Base-by-base conservation (phyloP, 2,113 vertebrate genomes). In the Eira barbara region DNA sequence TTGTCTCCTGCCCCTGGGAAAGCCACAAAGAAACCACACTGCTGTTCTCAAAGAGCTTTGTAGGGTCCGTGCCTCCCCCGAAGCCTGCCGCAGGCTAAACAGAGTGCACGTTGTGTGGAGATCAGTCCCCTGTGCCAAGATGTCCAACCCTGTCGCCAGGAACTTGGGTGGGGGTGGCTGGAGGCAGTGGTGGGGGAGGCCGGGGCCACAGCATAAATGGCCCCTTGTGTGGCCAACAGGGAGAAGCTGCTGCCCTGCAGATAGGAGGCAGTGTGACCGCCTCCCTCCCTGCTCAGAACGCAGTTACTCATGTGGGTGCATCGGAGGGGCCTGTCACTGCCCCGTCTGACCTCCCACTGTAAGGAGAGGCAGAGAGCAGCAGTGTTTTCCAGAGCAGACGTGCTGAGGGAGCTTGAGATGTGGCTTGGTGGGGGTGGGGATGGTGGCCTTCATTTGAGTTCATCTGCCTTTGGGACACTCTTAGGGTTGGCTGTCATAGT, bases 81-180 rank as follows among this genome's bases (percentile, higher is more conserved):
- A 12, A 12, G 74, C 52, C 94, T 1, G 86, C 91, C 36, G 4
- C 67, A 4, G 63, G 80, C 93, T 57, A 94, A 34, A 95, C 94
- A 97, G 95, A 97, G 97, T 31, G 3, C 57, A 91, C 21, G 71
- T 83, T 97, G 94, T 97, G 80, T 89, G 2, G 69, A 87, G 83
- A 73, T 13, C 0, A 0, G 52, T 67, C 36, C 73, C 71, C 47
- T 0, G 80, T 97, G 95, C 97, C 97, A 98, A 97, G 97, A 94
- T 5, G 65, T 27, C 65, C 71, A 25, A 34, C n/a, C 74, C 85
- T 89, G 81, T 96, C 52, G 45, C 95, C 91, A 94, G 95, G 79
- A 80, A 93, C 73, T 39, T 79, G 81, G 96, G 91, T 95, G 84
- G 82, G 80, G 91, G 88, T 11, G 80, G 91, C 55, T 10, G 39